A percentile compares a stretch with the other conserved stretches of the same genome.
Conservation (phyloP, 92 coral and sea anemone species). For the Anthopleura xanthogrammica region DNA sequence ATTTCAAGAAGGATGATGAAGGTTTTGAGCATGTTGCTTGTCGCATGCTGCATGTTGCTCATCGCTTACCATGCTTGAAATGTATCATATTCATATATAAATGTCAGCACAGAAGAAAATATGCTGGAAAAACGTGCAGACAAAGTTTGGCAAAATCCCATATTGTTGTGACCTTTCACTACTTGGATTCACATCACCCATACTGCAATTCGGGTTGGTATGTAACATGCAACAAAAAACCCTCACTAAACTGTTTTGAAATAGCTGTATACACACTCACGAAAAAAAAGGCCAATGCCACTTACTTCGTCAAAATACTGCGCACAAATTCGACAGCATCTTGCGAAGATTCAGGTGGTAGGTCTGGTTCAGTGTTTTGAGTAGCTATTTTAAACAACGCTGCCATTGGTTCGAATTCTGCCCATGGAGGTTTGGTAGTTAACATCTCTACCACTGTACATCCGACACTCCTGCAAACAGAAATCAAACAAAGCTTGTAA, state of each 20-base stretch:
- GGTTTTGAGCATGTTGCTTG: too few species aligned
- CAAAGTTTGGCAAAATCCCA: too few species aligned
- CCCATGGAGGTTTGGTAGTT: slow-evolving; percentile 96
- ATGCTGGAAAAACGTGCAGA: too few species aligned
- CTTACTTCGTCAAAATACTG: slow-evolving; percentile 76
- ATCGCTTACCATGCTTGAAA: too few species aligned
- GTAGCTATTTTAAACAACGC: slow-evolving; percentile 99
- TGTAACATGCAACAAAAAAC: too few species aligned
- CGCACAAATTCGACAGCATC: slow-evolving; percentile 82
- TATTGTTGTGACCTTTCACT: too few species aligned
- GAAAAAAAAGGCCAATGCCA: neutral
- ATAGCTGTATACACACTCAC: neutral
- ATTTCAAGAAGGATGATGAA: too few species aligned
- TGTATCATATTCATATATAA: too few species aligned
- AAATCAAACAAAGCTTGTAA: neutral
- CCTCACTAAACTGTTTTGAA: neutral
- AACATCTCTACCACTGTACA: slow-evolving; percentile 98
- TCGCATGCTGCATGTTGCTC: too few species aligned
- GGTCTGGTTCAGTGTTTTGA: slow-evolving; percentile 80
- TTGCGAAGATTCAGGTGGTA: slow-evolving; percentile 68
- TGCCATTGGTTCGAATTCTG: slow-evolving; percentile 98
- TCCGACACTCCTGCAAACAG: slow-evolving; percentile 83
- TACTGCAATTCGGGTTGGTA: too few species aligned
- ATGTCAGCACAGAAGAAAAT: too few species aligned
- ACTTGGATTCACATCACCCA: too few species aligned